These are phyloP conservation scores for Astropecten irregularis DNA, from an alignment of 53 echinoderm and acorn worm species.

Conservation along the genomic window DNA sequence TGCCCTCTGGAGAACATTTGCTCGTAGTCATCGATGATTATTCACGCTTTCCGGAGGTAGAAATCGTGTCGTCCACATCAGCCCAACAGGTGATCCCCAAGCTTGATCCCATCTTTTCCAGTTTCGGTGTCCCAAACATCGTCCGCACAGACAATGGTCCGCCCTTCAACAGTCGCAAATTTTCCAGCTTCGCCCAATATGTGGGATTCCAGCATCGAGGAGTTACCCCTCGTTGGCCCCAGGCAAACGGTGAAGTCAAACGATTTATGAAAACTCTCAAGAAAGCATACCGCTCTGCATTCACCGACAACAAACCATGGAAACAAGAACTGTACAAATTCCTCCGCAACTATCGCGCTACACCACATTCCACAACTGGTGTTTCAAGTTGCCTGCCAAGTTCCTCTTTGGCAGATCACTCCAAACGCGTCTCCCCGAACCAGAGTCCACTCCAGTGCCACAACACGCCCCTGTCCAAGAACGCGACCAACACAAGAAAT, in stretches of 20 bases:
- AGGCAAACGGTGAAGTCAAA: slow-evolving; percentile 68
- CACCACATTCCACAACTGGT: slow-evolving; percentile 8
- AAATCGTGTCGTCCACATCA: slow-evolving; percentile 69
- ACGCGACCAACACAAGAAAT: slow-evolving; percentile 23
- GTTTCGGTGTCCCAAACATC: slow-evolving; percentile 56
- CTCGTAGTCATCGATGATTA: slow-evolving; percentile 4
- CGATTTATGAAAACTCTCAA: slow-evolving; percentile 15
- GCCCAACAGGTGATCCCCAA: slow-evolving; percentile 57
- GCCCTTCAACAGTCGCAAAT: slow-evolving; percentile 62
- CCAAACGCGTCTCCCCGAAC: neutral
- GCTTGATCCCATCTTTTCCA: slow-evolving; percentile 68
- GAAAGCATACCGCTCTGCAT: slow-evolving; percentile 37
- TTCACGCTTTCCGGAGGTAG: slow-evolving; percentile 45
- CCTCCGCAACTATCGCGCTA: neutral
- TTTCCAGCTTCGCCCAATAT: slow-evolving; percentile 55
- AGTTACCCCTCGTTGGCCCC: slow-evolving; percentile 66
- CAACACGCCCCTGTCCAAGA: too few species aligned
- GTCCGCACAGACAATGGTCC: slow-evolving; percentile 79
- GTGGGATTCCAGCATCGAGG: slow-evolving; percentile 54
- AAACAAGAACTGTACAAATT: slow-evolving; percentile 45
- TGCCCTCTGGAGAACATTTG: slow-evolving; percentile 63
- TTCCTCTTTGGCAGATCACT: slow-evolving; percentile 2
- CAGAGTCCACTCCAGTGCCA: neutral
- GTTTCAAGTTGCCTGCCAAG: neutral
- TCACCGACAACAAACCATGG: slow-evolving; percentile 53